Conservation (phyloP, 2,888 invertebrate genomes). For the Encarsia formosa region DNA sequence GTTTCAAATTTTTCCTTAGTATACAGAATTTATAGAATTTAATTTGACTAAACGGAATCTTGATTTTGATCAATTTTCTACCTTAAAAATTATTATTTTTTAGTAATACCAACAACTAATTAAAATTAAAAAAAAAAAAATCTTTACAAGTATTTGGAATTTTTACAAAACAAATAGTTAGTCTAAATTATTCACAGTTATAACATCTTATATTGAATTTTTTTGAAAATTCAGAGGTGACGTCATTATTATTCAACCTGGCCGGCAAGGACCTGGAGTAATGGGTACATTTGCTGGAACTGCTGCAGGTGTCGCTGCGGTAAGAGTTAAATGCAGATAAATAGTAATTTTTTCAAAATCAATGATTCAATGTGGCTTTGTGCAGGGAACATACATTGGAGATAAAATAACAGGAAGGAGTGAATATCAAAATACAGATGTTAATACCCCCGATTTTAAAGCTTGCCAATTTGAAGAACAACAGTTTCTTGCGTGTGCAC, state of each 20-base stretch:
- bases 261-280: slow-evolving; percentile 27
- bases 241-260: slow-evolving; percentile 29
- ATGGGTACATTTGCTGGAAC: slow-evolving; percentile 33
- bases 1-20: too few species aligned
- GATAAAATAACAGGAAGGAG: slow-evolving; percentile 30
- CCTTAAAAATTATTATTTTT: too few species aligned
- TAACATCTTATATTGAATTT: too few species aligned
- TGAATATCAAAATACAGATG: slow-evolving; percentile 12
- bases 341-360: background rate
- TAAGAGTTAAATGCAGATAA: slow-evolving; percentile 11
- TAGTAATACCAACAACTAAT: too few species aligned
- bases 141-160: too few species aligned
- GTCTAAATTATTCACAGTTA: too few species aligned
- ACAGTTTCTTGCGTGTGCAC: slow-evolving; percentile 26
- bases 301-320: slow-evolving; percentile 34
- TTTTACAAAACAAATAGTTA: too few species aligned
- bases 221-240: slow-evolving; percentile 25
- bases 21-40: too few species aligned
- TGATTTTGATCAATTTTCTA: too few species aligned
- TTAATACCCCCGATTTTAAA: slow-evolving; percentile 1
- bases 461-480: slow-evolving; percentile 29
- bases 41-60: too few species aligned
- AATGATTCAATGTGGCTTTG: background rate
- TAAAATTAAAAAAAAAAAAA: too few species aligned
- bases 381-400: slow-evolving; percentile 26